Conservation (phyloP, 92 coral and sea anemone species). For the Palythoa caribaeorum region DNA sequence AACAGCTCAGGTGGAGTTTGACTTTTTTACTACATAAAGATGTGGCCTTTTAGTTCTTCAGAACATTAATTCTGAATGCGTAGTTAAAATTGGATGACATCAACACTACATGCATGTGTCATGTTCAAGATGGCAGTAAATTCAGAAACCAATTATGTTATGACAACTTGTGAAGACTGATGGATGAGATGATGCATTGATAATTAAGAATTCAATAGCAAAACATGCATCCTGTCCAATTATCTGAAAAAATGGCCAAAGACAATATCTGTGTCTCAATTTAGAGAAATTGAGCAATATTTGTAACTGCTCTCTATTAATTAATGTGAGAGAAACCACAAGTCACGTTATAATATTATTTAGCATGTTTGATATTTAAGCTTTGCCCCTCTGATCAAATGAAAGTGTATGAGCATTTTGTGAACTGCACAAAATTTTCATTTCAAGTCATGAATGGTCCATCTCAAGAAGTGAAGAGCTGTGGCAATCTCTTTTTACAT, state of each 20-base stretch:
- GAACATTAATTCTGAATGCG: too few relatives aligned
- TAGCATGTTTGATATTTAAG: neutral
- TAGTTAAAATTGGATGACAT: too few relatives aligned
- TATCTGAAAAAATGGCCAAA: neutral
- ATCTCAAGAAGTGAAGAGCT: too few relatives aligned
- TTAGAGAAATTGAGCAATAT: neutral
- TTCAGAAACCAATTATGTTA: too few relatives aligned
- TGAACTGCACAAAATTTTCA: too few relatives aligned
- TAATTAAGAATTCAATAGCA: slow-evolving; percentile 67
- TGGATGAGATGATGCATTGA: slow-evolving; percentile 62
- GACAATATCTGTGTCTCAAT: neutral
- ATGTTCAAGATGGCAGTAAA: too few relatives aligned
- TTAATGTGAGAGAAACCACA: neutral
- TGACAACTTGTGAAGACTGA: too few relatives aligned
- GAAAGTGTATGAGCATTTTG: neutral
- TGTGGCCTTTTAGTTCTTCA: neutral
- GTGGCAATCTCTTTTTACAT: too few relatives aligned
- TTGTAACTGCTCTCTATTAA: neutral
- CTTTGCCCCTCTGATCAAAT: neutral
- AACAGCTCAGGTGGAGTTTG: neutral
- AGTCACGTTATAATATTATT: too few relatives aligned
- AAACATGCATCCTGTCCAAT: slow-evolving; percentile 39
- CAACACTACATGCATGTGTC: too few relatives aligned
- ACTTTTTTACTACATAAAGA: neutral
- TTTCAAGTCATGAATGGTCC: too few relatives aligned